Conservation (phyloP, 2,797 vertebrate genomes). For the Spheniscus humboldti region DNA sequence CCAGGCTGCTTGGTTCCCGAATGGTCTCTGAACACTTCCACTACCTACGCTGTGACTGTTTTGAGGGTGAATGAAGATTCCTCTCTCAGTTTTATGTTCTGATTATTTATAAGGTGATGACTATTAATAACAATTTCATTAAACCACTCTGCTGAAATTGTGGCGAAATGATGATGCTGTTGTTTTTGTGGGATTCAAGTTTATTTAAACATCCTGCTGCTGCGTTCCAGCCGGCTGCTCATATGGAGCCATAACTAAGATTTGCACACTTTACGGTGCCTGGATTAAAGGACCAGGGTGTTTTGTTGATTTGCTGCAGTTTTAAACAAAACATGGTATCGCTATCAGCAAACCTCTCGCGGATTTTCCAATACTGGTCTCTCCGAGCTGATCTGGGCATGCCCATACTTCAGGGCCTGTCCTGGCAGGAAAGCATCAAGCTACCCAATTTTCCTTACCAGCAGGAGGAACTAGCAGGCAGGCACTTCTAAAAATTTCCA, state of each 20-base stretch:
- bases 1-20: neutral
- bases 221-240: neutral
- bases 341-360: fast-evolving
- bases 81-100: neutral
- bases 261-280: neutral
- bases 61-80: neutral
- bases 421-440: neutral
- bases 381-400: neutral
- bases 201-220: neutral
- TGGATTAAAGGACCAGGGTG: neutral
- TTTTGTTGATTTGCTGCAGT: neutral
- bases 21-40: neutral
- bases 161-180: fast-evolving
- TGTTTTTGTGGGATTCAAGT: neutral
- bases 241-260: neutral
- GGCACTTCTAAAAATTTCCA: neutral
- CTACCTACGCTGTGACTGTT: fast-evolving
- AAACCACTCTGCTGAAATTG: neutral
- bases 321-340: neutral
- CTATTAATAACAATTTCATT: neutral
- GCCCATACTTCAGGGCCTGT: neutral
- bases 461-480: neutral
- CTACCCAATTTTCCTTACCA: neutral
- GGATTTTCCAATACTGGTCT: neutral
- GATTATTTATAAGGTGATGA: neutral